Conservation (phyloP, 2,113 vertebrate species). For the Penelope pileata region DNA sequence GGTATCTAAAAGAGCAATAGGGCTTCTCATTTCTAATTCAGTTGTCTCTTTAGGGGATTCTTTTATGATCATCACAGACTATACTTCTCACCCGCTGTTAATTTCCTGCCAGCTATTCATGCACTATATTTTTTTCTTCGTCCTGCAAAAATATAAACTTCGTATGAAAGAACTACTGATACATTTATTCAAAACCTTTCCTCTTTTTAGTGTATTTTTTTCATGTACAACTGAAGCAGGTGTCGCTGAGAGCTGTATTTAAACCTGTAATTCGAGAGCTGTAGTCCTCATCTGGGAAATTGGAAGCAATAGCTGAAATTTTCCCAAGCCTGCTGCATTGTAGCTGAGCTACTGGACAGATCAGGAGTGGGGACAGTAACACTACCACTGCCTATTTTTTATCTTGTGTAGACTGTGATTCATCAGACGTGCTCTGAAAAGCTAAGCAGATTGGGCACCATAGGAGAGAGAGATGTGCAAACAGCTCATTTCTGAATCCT, state of each 20-base stretch:
- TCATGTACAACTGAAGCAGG: not conserved
- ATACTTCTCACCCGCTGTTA: not conserved
- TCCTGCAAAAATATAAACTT: not conserved
- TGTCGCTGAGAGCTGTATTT: not conserved
- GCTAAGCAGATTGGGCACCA: not conserved
- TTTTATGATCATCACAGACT: not conserved
- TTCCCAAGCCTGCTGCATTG: not conserved
- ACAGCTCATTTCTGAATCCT: not conserved
- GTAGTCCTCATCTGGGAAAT: not conserved
- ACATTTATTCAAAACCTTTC: not conserved
- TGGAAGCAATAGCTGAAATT: not conserved
- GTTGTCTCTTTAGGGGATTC: not conserved
- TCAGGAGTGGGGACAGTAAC: not conserved
- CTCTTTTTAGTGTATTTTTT: not conserved
- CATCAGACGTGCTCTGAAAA: not conserved
- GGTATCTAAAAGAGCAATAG: not conserved
- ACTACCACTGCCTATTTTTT: not conserved
- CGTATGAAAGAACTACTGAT: not conserved
- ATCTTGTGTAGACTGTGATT: not conserved
- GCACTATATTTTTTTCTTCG: not conserved
- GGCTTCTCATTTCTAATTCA: constrained; percentile 11
- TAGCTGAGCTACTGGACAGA: not conserved
- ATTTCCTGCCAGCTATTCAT: not conserved
- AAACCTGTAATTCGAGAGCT: not conserved
- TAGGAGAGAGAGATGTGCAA: not conserved